Evolutionary conservation across 92 coral and sea anemone species (phyloP).

Genomic region (Epizoanthus rinbou): DNA sequence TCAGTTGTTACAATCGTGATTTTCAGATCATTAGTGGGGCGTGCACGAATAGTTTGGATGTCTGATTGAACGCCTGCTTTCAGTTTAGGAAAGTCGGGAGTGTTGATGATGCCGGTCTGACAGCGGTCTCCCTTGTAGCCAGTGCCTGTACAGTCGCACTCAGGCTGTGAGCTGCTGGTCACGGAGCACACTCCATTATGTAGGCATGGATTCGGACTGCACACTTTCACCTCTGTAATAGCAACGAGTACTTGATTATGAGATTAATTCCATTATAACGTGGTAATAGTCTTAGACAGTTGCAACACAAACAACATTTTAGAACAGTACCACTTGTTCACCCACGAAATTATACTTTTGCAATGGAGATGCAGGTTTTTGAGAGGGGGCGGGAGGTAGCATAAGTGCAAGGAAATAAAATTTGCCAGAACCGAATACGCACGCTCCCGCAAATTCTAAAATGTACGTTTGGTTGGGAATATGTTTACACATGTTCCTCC

Average conservation of each 20-base stretch:
- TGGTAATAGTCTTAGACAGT: too few relatives aligned
- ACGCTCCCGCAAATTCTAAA: too few relatives aligned
- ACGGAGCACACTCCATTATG: conserved; percentile 51
- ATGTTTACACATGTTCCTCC: too few relatives aligned
- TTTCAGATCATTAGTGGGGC: conserved; percentile 19
- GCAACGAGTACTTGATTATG: neutral
- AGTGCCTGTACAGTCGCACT: conserved; percentile 59
- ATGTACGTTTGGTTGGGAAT: too few relatives aligned
- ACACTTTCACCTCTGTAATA: conserved; percentile 34
- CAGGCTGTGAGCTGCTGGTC: neutral
- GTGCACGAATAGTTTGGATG: conserved; percentile 32
- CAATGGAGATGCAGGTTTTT: too few relatives aligned
- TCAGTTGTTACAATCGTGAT: conserved; percentile 16
- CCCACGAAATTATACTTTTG: too few relatives aligned
- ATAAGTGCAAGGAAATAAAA: too few relatives aligned
- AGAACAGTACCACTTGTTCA: too few relatives aligned
- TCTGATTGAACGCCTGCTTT: neutral
- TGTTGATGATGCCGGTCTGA: conserved; percentile 49
- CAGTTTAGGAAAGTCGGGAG: conserved; percentile 58
- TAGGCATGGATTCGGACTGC: conserved; percentile 67
- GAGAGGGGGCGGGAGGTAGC: too few relatives aligned
- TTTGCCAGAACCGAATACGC: too few relatives aligned
- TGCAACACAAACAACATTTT: too few relatives aligned
- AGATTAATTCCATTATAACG: too few relatives aligned
- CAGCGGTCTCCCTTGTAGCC: conserved; percentile 63